phyloP scores from a whole-genome alignment of 1,140 invertebrate genomes.

The Choristoneura fumiferana region DNA sequence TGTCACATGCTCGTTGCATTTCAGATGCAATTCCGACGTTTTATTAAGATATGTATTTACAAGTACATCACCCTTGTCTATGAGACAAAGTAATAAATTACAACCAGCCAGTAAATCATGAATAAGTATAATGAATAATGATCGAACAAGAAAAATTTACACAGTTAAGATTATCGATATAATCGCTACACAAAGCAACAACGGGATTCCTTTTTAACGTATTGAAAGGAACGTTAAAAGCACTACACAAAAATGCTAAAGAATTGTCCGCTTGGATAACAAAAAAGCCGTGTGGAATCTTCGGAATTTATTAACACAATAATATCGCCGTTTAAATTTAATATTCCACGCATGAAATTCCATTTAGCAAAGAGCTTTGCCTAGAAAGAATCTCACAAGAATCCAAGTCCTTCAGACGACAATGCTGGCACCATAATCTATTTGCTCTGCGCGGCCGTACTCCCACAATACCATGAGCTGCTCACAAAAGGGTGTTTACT shows the following conservation, averaged over 20 bases:
- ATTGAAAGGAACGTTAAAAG: not conserved
- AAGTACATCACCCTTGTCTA: no score
- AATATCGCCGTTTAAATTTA: constrained; percentile 10
- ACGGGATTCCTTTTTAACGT: not conserved
- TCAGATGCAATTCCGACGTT: constrained; percentile 1
- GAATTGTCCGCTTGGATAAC: not conserved
- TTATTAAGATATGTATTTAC: constrained; percentile 10
- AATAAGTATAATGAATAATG: no score
- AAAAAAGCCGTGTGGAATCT: not conserved
- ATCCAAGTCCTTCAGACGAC: constrained; percentile 24
- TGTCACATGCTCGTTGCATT: constrained; percentile 5
- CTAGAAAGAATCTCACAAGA: constrained; percentile 11
- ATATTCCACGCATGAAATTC: constrained; percentile 16
- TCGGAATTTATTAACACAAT: constrained; percentile 6
- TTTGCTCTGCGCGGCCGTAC: constrained; percentile 50
- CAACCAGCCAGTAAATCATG: no score
- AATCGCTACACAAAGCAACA: not conserved
- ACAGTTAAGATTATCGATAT: no score
- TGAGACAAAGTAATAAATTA: no score
- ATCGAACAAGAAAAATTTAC: no score
- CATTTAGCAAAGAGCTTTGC: constrained; percentile 16
- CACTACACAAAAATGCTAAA: not conserved
- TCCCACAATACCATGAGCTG: constrained; percentile 44
- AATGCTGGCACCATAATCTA: constrained; percentile 58
- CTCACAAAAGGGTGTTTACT: constrained; percentile 66